Base-by-base conservation (phyloP, 2,888 invertebrate genomes). In the Lithosia quadra region DNA sequence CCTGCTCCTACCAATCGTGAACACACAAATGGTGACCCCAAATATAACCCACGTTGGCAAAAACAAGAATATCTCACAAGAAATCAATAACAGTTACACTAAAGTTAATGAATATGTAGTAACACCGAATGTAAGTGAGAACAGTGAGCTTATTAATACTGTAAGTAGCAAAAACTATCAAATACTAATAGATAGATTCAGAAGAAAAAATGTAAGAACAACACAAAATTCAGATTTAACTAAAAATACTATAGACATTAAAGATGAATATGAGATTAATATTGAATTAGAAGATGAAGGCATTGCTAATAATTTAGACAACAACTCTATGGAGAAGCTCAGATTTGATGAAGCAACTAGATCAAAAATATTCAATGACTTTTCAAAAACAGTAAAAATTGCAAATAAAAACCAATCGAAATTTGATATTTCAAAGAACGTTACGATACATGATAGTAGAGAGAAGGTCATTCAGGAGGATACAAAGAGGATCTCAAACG, bases 351-450 rank as follows among this genome's bases (percentile, higher is more conserved):
- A 94, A 39, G 88, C 77, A 1, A 92, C 91, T 2, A 85, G 91
- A 79, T 86, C 84, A 0, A 93, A 92, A 80, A 88, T 94, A 76
- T 92, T 90, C 68, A 85, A 91, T 63, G 94, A 94, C 81, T 94
- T 92, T 73, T 92, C 90, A 18, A 90, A 91, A 68, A 94, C 94
- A 2, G 88, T 93, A 4, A 90, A 91, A 91, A 90, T 84, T 84
- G 84, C 70, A 71, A 79, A 34, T 65, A 80, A 67, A 22, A 77
- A 75, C 43, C 68, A 70, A 69, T 68, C 74, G 7, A 75, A 74
- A 66, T 65, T 43, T 33, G 72, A 68, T 36, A 59, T 36, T 61
- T 61, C 66, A 13, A 68, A 68, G 64, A 76, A 70, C 63, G 60
- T 63, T n/a, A 63, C 65, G 24, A 69, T 59, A 70, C 66, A 13